A percentile compares a stretch with the other conserved stretches of the same genome.
These are phyloP conservation scores for Pempheris klunzingeri DNA, from an alignment of 2,797 vertebrate genomes.

Conservation along the genomic window DNA sequence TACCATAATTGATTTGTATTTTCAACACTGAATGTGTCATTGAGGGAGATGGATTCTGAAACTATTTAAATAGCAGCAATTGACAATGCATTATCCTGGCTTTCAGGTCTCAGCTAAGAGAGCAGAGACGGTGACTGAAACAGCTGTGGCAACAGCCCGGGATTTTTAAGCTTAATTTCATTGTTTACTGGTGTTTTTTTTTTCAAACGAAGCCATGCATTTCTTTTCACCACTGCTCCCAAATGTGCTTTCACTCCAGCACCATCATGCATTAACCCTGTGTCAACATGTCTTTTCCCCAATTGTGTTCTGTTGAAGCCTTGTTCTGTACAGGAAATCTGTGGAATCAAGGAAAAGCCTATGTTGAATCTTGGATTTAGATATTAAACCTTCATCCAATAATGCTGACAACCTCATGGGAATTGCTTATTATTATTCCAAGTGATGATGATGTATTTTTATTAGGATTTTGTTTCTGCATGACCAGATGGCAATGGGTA, in stretches of 20 bases:
- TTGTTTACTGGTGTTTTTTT: constrained; percentile 58
- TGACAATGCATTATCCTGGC: constrained; percentile 56
- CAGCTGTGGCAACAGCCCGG: constrained; percentile 55
- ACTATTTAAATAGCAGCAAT: constrained; percentile 67
- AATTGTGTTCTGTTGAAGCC: constrained; percentile 38
- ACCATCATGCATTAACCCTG: constrained; percentile 52
- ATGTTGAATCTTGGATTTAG: constrained; percentile 61
- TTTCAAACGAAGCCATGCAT: constrained; percentile 34
- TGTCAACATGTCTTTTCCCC: constrained; percentile 47
- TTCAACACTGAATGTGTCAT: constrained; percentile 55
- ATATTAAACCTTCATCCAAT: constrained; percentile 73
- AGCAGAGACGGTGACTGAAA: constrained; percentile 50
- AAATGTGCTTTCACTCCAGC: constrained; percentile 55
- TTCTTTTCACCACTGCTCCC: constrained; percentile 43
- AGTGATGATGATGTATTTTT: constrained; percentile 57
- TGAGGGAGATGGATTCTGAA: constrained; percentile 66
- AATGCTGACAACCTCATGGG: constrained; percentile 46
- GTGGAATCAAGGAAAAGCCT: constrained; percentile 66
- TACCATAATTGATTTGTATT: constrained; percentile 70
- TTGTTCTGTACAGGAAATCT: constrained; percentile 56
- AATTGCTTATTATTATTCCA: constrained; percentile 59
- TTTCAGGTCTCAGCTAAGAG: constrained; percentile 44
- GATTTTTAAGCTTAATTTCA: constrained; percentile 60
- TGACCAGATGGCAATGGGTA: constrained; percentile 36
- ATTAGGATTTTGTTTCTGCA: constrained; percentile 41